These are phyloP conservation scores for Aldrovandia affinis DNA, from an alignment of 2,797 vertebrate species.

Conservation along the genomic window DNA sequence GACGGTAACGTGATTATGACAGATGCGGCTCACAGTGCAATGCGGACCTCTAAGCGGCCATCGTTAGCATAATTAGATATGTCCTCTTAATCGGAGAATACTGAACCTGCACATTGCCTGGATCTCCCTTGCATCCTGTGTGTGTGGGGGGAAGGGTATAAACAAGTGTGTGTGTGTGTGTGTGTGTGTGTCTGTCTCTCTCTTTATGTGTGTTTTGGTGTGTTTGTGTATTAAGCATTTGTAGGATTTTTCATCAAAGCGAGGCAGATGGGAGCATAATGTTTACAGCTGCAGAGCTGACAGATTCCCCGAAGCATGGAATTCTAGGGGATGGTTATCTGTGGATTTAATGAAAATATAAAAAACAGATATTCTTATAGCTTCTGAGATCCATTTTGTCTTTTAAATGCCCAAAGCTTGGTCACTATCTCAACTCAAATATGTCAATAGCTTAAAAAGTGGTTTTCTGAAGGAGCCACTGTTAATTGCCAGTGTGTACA, in stretches of 20 bases:
- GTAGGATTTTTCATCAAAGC: too few relatives aligned
- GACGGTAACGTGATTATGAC: conserved; percentile 15
- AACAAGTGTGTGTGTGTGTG: not conserved
- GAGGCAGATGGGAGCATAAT: too few relatives aligned
- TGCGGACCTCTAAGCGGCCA: not conserved
- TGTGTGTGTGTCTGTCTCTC: not conserved
- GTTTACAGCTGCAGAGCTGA: too few relatives aligned
- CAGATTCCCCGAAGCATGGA: too few relatives aligned
- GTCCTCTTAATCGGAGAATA: not conserved
- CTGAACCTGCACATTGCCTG: not conserved
- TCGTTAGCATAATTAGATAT: not conserved
- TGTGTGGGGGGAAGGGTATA: not conserved
- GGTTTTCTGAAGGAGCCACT: not conserved
- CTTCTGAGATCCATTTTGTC: not conserved
- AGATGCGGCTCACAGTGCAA: not conserved
- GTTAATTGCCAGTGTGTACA: not conserved
- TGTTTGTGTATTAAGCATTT: not conserved
- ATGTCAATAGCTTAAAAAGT: not conserved
- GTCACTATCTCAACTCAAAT: not conserved
- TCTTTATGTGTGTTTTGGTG: not conserved
- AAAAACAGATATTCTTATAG: not conserved
- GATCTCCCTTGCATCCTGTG: not conserved
- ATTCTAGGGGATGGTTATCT: too few relatives aligned
- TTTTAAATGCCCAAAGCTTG: not conserved
- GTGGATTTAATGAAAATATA: not conserved